Evolutionary conservation across 2,888 invertebrate species (phyloP).

Genomic region (Autographa gamma): DNA sequence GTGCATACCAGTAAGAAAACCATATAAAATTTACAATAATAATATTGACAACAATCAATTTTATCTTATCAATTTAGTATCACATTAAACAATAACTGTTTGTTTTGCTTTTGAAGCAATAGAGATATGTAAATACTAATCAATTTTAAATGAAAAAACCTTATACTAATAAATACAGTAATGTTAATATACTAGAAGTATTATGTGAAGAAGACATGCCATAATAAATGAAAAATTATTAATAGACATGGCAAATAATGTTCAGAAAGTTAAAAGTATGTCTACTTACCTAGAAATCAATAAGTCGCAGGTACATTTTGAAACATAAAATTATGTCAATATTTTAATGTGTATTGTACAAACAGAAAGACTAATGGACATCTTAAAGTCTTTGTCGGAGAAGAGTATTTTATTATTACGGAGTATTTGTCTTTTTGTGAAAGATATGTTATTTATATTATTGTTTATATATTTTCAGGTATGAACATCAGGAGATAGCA

Average conservation of each 20-base stretch:
- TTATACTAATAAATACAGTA: not conserved
- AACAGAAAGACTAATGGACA: too few species aligned
- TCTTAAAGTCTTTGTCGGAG: too few species aligned
- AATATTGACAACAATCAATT: conserved; percentile 2
- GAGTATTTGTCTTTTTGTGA: too few species aligned
- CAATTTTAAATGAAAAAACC: not conserved
- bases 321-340: too few species aligned
- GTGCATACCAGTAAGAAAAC: not conserved
- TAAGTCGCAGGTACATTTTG: too few species aligned
- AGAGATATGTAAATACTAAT: not conserved
- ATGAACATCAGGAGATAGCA: conserved; percentile 99
- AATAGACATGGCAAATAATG: not conserved
- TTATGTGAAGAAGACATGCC: not conserved
- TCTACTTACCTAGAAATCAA: not conserved
- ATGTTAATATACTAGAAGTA: not conserved
- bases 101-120: conserved; percentile 1
- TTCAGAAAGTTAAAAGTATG: not conserved
- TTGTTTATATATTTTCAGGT: conserved; percentile 88
- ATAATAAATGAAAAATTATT: not conserved
- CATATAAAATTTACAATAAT: not conserved
- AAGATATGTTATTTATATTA: conserved; percentile 4
- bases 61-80: conserved; percentile 7
- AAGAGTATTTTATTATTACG: too few species aligned
- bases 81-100: not conserved
- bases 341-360: too few species aligned